These are phyloP conservation scores for Caenorhabditis japonica DNA, from an alignment of 2,888 invertebrate species.

Conservation along the genomic window DNA sequence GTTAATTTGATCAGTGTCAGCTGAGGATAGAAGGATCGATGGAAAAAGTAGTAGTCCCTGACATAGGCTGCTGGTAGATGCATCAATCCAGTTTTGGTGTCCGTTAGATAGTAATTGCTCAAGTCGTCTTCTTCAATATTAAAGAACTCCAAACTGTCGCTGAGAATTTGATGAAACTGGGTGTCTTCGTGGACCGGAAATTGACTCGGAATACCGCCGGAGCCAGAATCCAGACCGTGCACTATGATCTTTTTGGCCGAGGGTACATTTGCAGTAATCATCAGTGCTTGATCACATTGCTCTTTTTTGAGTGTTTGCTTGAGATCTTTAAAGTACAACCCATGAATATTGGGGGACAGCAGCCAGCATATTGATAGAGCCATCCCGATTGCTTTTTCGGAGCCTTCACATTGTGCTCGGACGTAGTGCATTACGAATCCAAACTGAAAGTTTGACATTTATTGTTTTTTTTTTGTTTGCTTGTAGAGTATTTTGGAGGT, in stretches of 20 bases:
- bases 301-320: slow-evolving; percentile 98
- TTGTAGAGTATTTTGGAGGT: too few species aligned
- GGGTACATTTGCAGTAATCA: slow-evolving; percentile 97
- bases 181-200: slow-evolving; percentile 89
- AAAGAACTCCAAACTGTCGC: slow-evolving; percentile 83
- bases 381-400: slow-evolving; percentile 85
- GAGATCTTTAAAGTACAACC: slow-evolving; percentile 98
- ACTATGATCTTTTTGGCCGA: slow-evolving; percentile 90
- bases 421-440: slow-evolving; percentile 99
- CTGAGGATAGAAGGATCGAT: slow-evolving; percentile 97
- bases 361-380: slow-evolving; percentile 96
- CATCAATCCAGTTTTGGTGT: slow-evolving; percentile 97
- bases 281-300: slow-evolving; percentile 95
- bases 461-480: too few species aligned
- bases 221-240: slow-evolving; percentile 82
- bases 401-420: slow-evolving; percentile 93
- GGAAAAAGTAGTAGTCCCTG: slow-evolving; percentile 93
- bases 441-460: slow-evolving; percentile 79
- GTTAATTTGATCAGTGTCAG: slow-evolving; percentile 93
- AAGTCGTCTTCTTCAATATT: slow-evolving; percentile 92
- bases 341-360: slow-evolving; percentile 97
- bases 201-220: slow-evolving; percentile 95
- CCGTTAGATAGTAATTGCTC: slow-evolving; percentile 93
- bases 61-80: slow-evolving; percentile 95
- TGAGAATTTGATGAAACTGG: slow-evolving; percentile 72